Evolutionary conservation across 2,113 vertebrate genomes (phyloP), one percentile per base, ranked within the genome.

Genomic region (Loxodonta africana): DNA sequence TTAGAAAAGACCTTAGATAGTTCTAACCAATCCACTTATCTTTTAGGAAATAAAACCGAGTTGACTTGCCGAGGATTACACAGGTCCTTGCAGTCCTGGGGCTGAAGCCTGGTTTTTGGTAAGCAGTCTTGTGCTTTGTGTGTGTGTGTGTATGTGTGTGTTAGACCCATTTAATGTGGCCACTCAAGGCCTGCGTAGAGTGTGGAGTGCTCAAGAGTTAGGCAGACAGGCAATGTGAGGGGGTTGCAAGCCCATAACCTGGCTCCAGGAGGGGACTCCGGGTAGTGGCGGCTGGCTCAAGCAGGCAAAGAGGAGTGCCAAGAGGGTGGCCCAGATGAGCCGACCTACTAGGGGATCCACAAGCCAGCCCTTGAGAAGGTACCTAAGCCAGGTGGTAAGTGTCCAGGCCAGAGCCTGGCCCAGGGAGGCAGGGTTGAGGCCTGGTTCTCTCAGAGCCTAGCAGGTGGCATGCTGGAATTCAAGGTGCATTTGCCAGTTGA

Each of bases 401-500:
- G 33, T 53, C 87, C 37, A 53, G 87, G 85, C 81, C 51, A 71
- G 65, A 86, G 82, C 53, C 80, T 28, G 23, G 77, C 73, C 37
- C 46, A 46, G 30, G 76, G 76, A 92, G n/a, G 77, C 83, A 88
- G 60, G 84, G 57, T 0, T 33, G 5, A 67, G 92, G 87, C 30
- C 96, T 85, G 28, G 85, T 5, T 83, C 9, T 62, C 48, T 53
- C 0, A 46, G 88, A 85, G 37, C 90, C 96, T 98, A 98, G 82
- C 96, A 48, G 78, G 90, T 71, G 73, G 95, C 88, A 95, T 99
- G 99, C 98, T 99, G 99, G 98, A 99, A 99, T 96, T 99, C 99
- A 41, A 98, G 98, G 14, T 99, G 98, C 0, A 99, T 99, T 98
- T 99, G 99, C 21, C 99, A 98, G 98, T 99, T 99, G 65, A 99